Percentiles rank a stretch among this genome's conserved stretches.
Evolutionary conservation across 2,113 vertebrate species (phyloP).

Genomic region (Caracal caracal): DNA sequence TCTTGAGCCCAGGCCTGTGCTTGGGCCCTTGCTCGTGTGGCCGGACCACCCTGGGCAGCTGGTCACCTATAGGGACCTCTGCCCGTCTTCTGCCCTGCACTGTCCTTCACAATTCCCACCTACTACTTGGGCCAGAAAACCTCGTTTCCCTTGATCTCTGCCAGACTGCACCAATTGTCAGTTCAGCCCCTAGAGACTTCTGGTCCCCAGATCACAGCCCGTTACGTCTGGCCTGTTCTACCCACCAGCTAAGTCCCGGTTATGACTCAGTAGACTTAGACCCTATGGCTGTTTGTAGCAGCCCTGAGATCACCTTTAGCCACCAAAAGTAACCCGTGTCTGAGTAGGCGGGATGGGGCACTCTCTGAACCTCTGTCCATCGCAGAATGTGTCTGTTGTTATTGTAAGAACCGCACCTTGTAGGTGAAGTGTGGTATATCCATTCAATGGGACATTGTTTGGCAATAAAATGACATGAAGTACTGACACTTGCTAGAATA

Average conservation of each 20-base stretch:
- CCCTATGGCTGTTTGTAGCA: background rate
- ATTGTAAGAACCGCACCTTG: background rate
- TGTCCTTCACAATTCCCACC: background rate
- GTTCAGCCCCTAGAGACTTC: background rate
- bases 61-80: background rate
- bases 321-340: background rate
- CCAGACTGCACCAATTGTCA: background rate
- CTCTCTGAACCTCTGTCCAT: background rate
- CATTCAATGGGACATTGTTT: background rate
- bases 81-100: background rate
- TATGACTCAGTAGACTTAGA: background rate
- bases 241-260: background rate
- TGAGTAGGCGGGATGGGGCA: background rate
- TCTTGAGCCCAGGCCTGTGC: background rate
- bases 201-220: background rate
- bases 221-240: background rate
- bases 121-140: background rate
- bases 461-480: background rate
- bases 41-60: background rate
- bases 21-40: background rate
- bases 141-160: background rate
- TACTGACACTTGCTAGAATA: background rate
- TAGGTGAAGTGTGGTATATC: background rate
- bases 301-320: background rate
- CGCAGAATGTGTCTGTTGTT: background rate